These are phyloP conservation scores for Paradisaea rubra DNA, from an alignment of 2,113 vertebrate species.

Conservation along the genomic window DNA sequence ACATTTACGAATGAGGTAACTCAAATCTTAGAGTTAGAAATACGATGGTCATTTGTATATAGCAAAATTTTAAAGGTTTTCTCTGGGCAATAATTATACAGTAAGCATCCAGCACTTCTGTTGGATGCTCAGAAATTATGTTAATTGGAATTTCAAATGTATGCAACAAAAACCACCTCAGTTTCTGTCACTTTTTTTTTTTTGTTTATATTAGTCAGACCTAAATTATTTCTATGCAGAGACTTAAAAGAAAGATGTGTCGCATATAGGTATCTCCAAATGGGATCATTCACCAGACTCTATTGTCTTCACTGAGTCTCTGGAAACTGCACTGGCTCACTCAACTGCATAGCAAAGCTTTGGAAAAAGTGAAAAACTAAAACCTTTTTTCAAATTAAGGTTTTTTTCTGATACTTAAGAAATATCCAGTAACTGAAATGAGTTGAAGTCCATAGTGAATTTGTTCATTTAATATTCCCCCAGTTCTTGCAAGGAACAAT, in stretches of 20 bases:
- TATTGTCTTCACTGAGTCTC: not conserved
- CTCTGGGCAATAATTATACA: not conserved
- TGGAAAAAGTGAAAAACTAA: not conserved
- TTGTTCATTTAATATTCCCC: conserved; percentile 6
- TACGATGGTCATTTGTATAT: not conserved
- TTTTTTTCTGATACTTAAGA: not conserved
- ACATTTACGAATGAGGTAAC: conserved; percentile 23
- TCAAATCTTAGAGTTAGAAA: conserved; percentile 32
- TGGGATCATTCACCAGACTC: not conserved
- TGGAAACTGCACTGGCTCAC: not conserved
- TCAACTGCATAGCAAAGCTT: not conserved
- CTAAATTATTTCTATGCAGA: not conserved
- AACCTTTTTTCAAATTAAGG: not conserved
- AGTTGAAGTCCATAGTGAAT: not conserved
- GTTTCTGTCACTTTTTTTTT: not conserved
- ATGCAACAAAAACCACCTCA: not conserved
- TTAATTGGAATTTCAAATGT: not conserved
- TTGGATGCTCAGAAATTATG: not conserved
- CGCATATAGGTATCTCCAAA: not conserved
- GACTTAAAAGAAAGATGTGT: not conserved
- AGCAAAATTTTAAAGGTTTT: conserved; percentile 21
- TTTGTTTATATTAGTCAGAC: not conserved
- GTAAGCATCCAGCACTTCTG: not conserved
- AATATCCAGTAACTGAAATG: not conserved
- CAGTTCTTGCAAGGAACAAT: not conserved